Evolutionary conservation across 2,888 invertebrate species (phyloP), one percentile per base, ranked within the genome.

Genomic region (Corbicula japonica): DNA sequence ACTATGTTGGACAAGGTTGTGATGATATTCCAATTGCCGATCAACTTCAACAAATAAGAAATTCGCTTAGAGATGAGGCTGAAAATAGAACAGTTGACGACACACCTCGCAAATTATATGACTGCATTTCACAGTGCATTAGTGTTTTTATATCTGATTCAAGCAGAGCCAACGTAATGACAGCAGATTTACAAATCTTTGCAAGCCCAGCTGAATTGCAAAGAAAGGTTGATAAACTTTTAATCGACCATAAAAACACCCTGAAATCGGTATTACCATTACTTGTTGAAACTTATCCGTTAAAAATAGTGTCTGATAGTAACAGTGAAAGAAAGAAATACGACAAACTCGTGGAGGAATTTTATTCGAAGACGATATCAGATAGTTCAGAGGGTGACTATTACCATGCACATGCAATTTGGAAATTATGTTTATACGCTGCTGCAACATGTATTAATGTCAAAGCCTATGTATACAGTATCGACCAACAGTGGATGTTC

Each of bases 381-480:
- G 30, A 54, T 8, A 32, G 54, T 28, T 10, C 18, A 1, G n/a
- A 15, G 12, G 54, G 23, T 4, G 10, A 4, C 3, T 32, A 26
- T 32, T 54, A 30, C n/a, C 1, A 54, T 18, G 12, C 3, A 1
- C 32, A 54, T 28, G 5, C n/a, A 28, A 54, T n/a, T n/a, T n/a
- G n/a, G n/a, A n/a, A 54, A 15, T 54, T 54, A 30, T 54, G 54
- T 54, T 4, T 54, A 1, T 54, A 30, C n/a, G 30, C 54, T 18
- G 54, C 54, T 1, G 54, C 54, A 30, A 54, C 54, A 10, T 30
- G 54, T n/a, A 10, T 54, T 4, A 54, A 54, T n/a, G n/a, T n/a
- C 15, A 28, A 12, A 10, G 32, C 32, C n/a, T 54, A 54, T n/a
- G 32, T 54, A 5, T n/a, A 18, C 32, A 23, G 30, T 54, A 10